A percentile compares a stretch with the other conserved stretches of the same genome.
Evolutionary conservation across 2,888 invertebrate species (phyloP).

Genomic region (Drosophila pullipes): DNA sequence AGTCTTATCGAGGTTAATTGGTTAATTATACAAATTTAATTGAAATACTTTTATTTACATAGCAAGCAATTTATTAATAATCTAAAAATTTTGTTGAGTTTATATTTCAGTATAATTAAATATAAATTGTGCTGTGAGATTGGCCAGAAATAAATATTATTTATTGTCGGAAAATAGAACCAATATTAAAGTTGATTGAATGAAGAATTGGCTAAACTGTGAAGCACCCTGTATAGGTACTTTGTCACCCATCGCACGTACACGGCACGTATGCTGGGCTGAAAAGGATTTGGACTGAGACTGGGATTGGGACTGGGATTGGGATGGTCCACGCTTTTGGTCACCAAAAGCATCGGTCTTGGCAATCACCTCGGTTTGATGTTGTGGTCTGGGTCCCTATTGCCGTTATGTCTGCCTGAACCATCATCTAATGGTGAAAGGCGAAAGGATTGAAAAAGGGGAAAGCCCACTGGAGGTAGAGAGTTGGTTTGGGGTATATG

Average conservation of each 20-base stretch:
- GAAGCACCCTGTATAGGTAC: constrained; percentile 55
- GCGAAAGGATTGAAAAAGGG: not conserved
- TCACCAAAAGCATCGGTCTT: constrained; percentile 44
- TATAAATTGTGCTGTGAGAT: not conserved
- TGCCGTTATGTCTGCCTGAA: constrained; percentile 55
- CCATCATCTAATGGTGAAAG: constrained; percentile 31
- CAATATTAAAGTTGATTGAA: not conserved
- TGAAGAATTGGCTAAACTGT: not conserved
- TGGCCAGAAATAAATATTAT: not conserved
- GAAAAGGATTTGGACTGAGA: constrained; percentile 46
- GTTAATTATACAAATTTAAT: not conserved
- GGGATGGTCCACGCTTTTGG: constrained; percentile 63
- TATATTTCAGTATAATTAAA: not conserved
- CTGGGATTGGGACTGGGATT: not conserved
- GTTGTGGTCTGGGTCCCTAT: constrained; percentile 56
- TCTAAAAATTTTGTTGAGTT: not conserved
- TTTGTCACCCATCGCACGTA: constrained; percentile 70
- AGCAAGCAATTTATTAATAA: not conserved
- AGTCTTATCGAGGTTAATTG: not conserved
- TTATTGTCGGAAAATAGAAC: not conserved
- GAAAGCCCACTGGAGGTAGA: not conserved
- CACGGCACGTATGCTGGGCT: constrained; percentile 50
- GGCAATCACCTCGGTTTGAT: constrained; percentile 74
- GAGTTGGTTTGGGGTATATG: not conserved
- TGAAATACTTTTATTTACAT: no score